Evolutionary conservation across 2,797 vertebrate genomes (phyloP).

Genomic region (Acrossocheilus fasciatus): DNA sequence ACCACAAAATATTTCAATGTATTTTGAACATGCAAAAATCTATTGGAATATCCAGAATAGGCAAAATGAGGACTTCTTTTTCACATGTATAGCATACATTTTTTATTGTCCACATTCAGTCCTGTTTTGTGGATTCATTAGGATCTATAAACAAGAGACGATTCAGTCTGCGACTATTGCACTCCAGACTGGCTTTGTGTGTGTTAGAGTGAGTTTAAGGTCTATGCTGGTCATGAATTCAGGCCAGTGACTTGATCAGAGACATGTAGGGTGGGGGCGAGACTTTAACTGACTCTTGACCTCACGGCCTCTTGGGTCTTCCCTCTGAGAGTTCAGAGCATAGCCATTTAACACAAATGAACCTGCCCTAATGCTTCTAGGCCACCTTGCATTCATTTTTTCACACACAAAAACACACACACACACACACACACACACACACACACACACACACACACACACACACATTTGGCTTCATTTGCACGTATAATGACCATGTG

Average conservation of each 20-base stretch:
- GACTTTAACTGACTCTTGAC: conserved; percentile 24
- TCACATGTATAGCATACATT: neutral
- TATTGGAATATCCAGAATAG: neutral
- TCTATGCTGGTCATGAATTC: conserved; percentile 12
- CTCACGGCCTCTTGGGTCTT: neutral
- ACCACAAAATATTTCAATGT: neutral
- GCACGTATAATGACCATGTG: neutral
- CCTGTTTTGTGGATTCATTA: conserved; percentile 10
- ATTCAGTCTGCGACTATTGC: neutral
- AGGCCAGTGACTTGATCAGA: conserved; percentile 19
- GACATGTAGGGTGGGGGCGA: neutral
- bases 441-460: neutral
- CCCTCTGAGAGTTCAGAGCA: neutral
- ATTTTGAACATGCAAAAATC: neutral
- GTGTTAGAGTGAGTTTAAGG: neutral
- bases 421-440: no score
- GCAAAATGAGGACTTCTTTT: neutral
- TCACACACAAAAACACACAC: no score
- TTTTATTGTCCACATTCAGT: neutral
- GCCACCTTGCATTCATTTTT: neutral
- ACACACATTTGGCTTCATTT: neutral
- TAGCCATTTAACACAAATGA: conserved; percentile 7
- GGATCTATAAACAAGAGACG: neutral
- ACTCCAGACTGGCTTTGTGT: conserved; percentile 3
- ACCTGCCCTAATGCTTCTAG: neutral